Evolutionary conservation across 2,113 vertebrate species (phyloP), one percentile per base, ranked within the genome.

Genomic region (Nestor notabilis): DNA sequence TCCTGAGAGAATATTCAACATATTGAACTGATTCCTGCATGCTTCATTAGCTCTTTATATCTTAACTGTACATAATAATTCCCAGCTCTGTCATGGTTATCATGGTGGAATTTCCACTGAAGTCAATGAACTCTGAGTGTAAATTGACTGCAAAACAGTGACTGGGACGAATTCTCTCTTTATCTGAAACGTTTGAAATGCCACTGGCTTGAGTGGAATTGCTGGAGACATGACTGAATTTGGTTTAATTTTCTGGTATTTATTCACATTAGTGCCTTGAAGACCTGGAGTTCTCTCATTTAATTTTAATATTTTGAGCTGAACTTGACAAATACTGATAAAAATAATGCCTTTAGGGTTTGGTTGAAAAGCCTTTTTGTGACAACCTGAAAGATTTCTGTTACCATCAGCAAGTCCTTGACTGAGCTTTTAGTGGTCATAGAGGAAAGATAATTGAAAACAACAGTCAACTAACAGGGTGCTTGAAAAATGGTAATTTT

Each of bases 221-320:
- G 66, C 66, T 89, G 68, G 76, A 96, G 79, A 95, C 50, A 65
- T 83, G 79, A 88, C 75, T 90, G 55, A 83, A 94, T 95, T 96
- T 93, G 20, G 64, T 93, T 95, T 94, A 86, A 91, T 96, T 91
- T 97, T 96, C 83, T 96, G 79, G 71, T 92, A 88, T 97, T 96
- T 95, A 93, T 96, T 96, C 78, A 85, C 61, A 63, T 80, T 77
- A 92, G n/a, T 88, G 93, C 88, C 96, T 94, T 10, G 29, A 76
- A 96, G 93, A 97, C 31, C 37, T 91, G 79, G 31, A 93, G 81
- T 80, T 94, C 64, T 85, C 58, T 92, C 75, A 86, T 91, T 93
- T 94, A 84, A 84, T 95, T 97, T 96, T 89, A 94, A 85, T 93
- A 95, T 95, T 96, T 90, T 88, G 82, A 90, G 50, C 80, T 77